These are phyloP conservation scores for Erebia aethiops DNA, from an alignment of 2,888 invertebrate genomes.

Conservation along the genomic window DNA sequence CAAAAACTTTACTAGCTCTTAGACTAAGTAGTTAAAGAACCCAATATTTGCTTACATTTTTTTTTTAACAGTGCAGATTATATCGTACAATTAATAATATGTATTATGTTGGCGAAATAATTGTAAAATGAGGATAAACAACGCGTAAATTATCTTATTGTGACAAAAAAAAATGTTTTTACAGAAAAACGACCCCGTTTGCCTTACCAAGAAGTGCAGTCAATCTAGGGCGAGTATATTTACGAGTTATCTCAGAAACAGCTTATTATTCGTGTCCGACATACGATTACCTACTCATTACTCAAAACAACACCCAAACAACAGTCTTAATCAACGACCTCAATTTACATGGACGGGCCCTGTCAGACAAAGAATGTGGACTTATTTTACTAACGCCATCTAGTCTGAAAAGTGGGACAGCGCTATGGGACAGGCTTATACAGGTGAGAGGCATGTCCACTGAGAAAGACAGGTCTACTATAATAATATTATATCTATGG, in stretches of 20 bases:
- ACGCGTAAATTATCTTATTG: neutral
- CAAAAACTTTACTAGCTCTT: too few relatives aligned
- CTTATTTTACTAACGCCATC: too few relatives aligned
- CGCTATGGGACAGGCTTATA: too few relatives aligned
- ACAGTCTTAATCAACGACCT: too few relatives aligned
- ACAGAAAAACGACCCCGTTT: conserved; percentile 36
- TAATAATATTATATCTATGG: too few relatives aligned
- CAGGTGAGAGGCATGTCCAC: too few relatives aligned
- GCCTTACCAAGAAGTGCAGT: conserved; percentile 50
- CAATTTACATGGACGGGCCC: too few relatives aligned
- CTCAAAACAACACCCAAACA: neutral
- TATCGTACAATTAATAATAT: neutral
- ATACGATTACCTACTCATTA: conserved; percentile 6
- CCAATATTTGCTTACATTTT: too few relatives aligned
- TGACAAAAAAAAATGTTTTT: conserved; percentile 16
- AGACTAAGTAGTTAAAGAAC: too few relatives aligned
- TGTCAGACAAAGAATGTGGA: too few relatives aligned
- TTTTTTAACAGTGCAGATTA: neutral
- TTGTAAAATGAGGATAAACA: conserved; percentile 15
- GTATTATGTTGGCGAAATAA: neutral
- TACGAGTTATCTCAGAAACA: conserved; percentile 35
- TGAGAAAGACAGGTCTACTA: too few relatives aligned
- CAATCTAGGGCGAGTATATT: conserved; percentile 50
- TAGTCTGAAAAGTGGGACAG: too few relatives aligned
- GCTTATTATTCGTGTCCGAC: conserved; percentile 44